These are phyloP conservation scores for Podarcis siculus DNA, from an alignment of 2,797 vertebrate species.

Conservation along the genomic window DNA sequence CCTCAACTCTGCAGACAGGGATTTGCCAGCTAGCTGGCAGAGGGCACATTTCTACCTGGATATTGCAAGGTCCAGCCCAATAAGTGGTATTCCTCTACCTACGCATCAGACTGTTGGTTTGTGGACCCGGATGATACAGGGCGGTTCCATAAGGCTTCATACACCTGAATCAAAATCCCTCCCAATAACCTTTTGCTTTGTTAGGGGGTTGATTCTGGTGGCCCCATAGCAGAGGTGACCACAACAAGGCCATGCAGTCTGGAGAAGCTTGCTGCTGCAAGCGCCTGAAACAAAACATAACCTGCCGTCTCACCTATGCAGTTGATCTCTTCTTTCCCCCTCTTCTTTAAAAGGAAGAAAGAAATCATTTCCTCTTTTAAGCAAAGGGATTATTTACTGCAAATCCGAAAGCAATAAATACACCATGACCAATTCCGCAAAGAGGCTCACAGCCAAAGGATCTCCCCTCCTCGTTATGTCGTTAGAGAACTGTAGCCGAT, in stretches of 20 bases:
- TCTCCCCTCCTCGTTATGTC: slow-evolving; percentile 27
- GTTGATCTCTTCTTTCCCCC: slow-evolving; percentile 2
- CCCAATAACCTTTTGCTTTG: not conserved
- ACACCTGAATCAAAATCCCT: too few species aligned
- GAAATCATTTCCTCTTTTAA: slow-evolving; percentile 22
- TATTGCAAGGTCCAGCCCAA: not conserved
- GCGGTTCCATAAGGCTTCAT: not conserved
- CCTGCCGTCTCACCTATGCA: slow-evolving; percentile 5
- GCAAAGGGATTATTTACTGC: slow-evolving; percentile 38
- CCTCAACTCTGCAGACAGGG: not conserved
- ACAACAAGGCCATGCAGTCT: too few species aligned
- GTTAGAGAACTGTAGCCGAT: slow-evolving; percentile 23
- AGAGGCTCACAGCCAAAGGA: slow-evolving; percentile 6
- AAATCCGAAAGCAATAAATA: slow-evolving; percentile 22
- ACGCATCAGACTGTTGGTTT: not conserved
- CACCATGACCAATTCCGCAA: slow-evolving; percentile 27
- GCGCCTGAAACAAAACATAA: not conserved
- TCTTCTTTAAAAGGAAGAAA: not conserved
- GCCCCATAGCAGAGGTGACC: not conserved
- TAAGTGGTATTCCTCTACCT: not conserved
- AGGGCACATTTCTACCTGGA: too few species aligned
- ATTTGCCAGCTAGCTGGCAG: not conserved
- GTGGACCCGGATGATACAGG: not conserved
- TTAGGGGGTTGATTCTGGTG: not conserved
- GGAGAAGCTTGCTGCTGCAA: not conserved